phyloP scores from a whole-genome alignment of 2,113 vertebrate genomes.

The Trogon surrucura region DNA sequence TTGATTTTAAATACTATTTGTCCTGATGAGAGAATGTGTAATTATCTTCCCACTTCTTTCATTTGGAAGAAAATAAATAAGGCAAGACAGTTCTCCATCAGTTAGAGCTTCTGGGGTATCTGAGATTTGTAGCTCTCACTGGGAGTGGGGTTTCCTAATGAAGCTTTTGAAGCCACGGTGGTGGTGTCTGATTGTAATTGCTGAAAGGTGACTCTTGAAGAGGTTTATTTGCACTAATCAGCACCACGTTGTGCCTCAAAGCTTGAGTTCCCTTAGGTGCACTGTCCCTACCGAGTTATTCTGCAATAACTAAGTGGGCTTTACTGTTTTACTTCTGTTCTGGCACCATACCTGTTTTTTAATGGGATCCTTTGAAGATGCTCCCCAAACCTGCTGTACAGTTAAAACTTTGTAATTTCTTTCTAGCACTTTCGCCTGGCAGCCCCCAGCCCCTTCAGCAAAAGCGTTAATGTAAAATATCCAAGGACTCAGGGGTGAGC shows the following conservation, averaged over 20 bases:
- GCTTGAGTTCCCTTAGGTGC: conserved; percentile 54
- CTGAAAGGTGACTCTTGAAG: conserved; percentile 64
- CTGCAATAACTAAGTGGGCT: conserved; percentile 15
- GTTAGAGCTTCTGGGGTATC: conserved; percentile 26
- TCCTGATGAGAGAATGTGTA: neutral
- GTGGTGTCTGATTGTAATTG: conserved; percentile 73
- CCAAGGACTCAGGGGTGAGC: neutral
- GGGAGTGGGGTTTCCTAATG: conserved; percentile 59
- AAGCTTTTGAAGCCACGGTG: conserved; percentile 71
- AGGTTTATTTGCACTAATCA: conserved; percentile 76
- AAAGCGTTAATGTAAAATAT: neutral
- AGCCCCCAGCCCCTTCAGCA: neutral
- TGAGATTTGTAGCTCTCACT: conserved; percentile 23
- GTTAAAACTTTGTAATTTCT: neutral
- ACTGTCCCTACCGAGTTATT: conserved; percentile 52
- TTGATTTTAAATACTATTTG: conserved; percentile 41
- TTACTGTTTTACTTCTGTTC: conserved; percentile 48
- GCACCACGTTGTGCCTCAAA: conserved; percentile 77
- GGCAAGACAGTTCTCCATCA: conserved; percentile 4
- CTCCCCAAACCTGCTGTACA: conserved; percentile 1
- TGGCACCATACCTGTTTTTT: neutral
- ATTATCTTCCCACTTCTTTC: conserved; percentile 30
- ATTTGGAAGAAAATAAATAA: conserved; percentile 43
- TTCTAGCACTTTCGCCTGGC: neutral
- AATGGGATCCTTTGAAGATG: conserved; percentile 33